These are phyloP conservation scores for Acrocyrtus sp. DNA, from an alignment of 2,888 invertebrate species.

Conservation along the genomic window DNA sequence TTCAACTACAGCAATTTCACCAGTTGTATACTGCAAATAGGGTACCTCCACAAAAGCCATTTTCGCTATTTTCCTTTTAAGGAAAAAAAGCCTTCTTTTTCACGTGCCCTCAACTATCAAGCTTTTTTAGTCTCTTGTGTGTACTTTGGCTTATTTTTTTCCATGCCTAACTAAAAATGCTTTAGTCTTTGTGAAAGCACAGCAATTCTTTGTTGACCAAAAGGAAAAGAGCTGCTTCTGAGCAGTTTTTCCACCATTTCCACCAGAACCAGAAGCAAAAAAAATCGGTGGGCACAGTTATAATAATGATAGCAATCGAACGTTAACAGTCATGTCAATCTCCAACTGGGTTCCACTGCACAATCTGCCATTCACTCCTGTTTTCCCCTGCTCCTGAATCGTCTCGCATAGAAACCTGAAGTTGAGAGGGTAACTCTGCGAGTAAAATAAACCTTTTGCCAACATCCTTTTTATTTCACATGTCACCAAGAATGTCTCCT, in stretches of 20 bases:
- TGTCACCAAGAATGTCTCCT: conserved; percentile 14
- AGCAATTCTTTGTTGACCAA: neutral
- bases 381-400: too few species aligned
- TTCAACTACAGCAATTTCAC: too few species aligned
- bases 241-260: conserved; percentile 9
- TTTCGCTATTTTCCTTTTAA: too few species aligned
- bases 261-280: neutral
- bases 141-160: conserved; percentile 1
- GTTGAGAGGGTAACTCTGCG: too few species aligned
- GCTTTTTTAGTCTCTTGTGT: conserved; percentile 19
- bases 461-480: conserved; percentile 7
- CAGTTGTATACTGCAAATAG: too few species aligned
- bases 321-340: conserved; percentile 28
- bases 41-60: too few species aligned
- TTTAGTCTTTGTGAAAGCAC: neutral
- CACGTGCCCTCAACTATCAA: conserved; percentile 21
- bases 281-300: conserved; percentile 17
- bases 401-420: too few species aligned
- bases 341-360: conserved; percentile 20
- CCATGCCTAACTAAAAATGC: too few species aligned
- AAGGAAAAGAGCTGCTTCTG: too few species aligned
- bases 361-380: too few species aligned
- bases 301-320: conserved; percentile 37
- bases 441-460: neutral
- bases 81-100: conserved; percentile 6